Percentiles rank a stretch among this genome's conserved stretches.
These are phyloP conservation scores for Tyrannus savana DNA, from an alignment of 2,113 vertebrate species.

Conservation along the genomic window DNA sequence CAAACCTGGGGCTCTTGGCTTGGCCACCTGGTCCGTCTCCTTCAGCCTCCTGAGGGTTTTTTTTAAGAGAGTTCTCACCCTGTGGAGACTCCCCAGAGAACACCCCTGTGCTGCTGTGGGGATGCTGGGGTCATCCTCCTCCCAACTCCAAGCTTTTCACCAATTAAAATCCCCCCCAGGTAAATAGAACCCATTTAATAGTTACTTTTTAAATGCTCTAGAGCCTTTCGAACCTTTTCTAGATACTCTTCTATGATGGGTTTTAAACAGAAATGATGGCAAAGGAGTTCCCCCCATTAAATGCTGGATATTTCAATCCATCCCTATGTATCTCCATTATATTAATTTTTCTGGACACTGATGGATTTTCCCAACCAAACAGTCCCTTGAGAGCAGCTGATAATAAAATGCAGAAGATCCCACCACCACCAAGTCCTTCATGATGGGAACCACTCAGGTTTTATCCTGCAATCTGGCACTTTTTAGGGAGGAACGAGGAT, in stretches of 20 bases:
- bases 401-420: not conserved
- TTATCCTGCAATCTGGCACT: not conserved
- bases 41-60: not conserved
- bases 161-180: not conserved
- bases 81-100: not conserved
- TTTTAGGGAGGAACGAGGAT: not conserved
- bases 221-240: not conserved
- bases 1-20: slow-evolving; percentile 33
- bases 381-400: not conserved
- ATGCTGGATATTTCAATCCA: not conserved
- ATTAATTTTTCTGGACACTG: not conserved
- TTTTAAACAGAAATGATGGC: not conserved
- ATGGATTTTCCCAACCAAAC: not conserved
- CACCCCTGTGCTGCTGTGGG: not conserved
- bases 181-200: not conserved
- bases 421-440: not conserved
- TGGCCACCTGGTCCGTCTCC: not conserved
- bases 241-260: not conserved
- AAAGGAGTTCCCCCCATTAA: not conserved
- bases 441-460: rapidly evolving
- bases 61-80: not conserved
- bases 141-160: not conserved
- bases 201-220: not conserved
- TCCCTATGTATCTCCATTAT: not conserved
- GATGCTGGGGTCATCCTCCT: not conserved